Conservation (phyloP, 2,888 invertebrate species). For the Priocnemis perturbator region DNA sequence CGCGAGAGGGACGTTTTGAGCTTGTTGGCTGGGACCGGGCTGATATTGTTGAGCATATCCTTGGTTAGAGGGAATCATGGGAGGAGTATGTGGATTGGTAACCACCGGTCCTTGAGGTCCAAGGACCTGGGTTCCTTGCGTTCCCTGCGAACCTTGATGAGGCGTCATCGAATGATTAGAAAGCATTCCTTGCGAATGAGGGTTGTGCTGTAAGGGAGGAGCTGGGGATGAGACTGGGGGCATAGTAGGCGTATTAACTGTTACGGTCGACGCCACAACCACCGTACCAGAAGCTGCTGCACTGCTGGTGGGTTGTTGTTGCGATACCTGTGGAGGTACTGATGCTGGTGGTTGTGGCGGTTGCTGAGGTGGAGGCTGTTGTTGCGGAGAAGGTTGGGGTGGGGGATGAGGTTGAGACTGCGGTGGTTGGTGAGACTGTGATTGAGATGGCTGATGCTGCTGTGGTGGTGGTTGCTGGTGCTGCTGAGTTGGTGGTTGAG, state of each 20-base stretch:
- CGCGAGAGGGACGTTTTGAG: constrained; percentile 77
- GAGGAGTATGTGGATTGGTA: constrained; percentile 63
- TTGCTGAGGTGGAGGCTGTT: constrained; percentile 30
- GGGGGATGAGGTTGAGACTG: constrained; percentile 58
- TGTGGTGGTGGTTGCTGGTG: constrained; percentile 39
- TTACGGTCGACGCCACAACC: constrained; percentile 63
- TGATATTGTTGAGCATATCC: constrained; percentile 74
- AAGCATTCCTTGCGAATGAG: constrained; percentile 68
- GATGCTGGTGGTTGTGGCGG: constrained; percentile 39
- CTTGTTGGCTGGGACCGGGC: constrained; percentile 70
- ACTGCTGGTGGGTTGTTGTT: constrained; percentile 47
- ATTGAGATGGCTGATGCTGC: constrained; percentile 28
- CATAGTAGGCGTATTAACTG: constrained; percentile 55
- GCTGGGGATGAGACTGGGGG: constrained; percentile 61
- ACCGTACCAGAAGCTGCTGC: constrained; percentile 61
- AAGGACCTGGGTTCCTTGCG: constrained; percentile 53
- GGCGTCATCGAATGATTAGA: constrained; percentile 70
- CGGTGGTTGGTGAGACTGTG: constrained; percentile 39
- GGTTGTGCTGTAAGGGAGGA: constrained; percentile 62
- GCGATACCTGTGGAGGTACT: constrained; percentile 34
- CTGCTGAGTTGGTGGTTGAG: constrained; percentile 51
- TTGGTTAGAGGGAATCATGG: constrained; percentile 72
- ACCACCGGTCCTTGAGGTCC: constrained; percentile 66
- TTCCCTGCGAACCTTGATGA: constrained; percentile 62
- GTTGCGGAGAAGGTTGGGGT: constrained; percentile 46